Base-by-base conservation (phyloP, 1,140 invertebrate species). In the Ips nitidus region DNA sequence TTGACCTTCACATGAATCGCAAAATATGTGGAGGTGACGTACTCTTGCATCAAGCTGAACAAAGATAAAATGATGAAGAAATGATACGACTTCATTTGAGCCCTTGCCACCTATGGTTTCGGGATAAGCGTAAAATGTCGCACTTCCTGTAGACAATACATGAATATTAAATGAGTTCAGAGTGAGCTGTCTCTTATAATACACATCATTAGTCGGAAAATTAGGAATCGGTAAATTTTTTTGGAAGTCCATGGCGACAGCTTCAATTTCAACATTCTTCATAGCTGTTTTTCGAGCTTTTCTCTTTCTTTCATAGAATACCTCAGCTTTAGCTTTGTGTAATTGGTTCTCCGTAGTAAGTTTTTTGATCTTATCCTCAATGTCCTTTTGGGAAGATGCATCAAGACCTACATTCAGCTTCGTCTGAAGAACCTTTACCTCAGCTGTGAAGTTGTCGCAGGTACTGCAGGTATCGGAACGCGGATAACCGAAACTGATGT, bases 1-100 rank as follows among this genome's bases (percentile, higher is more conserved):
- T 67, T 75, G 75, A n/a, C 76, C 75, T 43, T 62, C 71, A 66
- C 69, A 73, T 5, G 74, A 78, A 58, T 76, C 73, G 69, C 74
- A 74, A 60, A 72, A 75, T 62, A 75, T 76, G 22, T 63, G 37
- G 7, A 76, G 50, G 50, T 66, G 36, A 55, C 57, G 65, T 22
- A 71, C 64, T 22, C 50, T 8, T 22, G 4, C 62, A 47, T 71
- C 52, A 50, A 76, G 8, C 3, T 66, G 39, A 40, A 62, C 68
- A 69, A 38, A 61, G 41, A 78, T 55, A 60, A 67, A 76, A 70
- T 76, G 43, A 71, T 58, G 67, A 2, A 76, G 56, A 69, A 75
- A 62, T 3, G 73, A 74, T 37, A 42, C 22, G 5, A 76, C 75
- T 63, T 76, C 74, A 61, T 74, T 64, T 41, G 71, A 70, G 50